Base-by-base conservation (phyloP, 2,888 invertebrate species). In the Caenorhabditis angaria region DNA sequence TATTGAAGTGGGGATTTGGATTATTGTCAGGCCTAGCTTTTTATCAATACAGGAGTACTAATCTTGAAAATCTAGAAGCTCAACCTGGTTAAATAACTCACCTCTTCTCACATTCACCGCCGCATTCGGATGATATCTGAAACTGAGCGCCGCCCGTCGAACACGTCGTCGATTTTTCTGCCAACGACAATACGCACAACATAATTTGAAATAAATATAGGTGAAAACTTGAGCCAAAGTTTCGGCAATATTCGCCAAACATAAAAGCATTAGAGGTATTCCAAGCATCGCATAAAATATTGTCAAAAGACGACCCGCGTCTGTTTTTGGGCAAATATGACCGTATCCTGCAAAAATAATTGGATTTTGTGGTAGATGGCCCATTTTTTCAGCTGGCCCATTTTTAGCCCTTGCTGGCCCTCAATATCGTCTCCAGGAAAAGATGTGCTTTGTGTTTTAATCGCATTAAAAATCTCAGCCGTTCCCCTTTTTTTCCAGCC, bases 281-380 rank as follows among this genome's bases (percentile, higher is more conserved):
- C 90, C 90, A 76, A 97, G 92, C 73, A 94, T 92, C 29, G 97
- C 94, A 88, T 99, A 99, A 28, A 94, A 90, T 77, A 99, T 95
- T 0, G 96, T 95, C 57, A 95, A 91, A 0, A 93, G 92, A 75
- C 93, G 91, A 10, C 97, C 97, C 14, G 92, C 91, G 22, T 83
- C 91, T 14, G 97, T 97, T 81, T 92, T 93, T 0, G 97, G 97
- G 57, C 93, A 92, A 83, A 97, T 94, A 88, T 97, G 95, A 71
- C 97, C 97, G 90, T 97, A 97, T 85, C 97, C 97, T 97, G 90
- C 51, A 90, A 68, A 20, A 54, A 28, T 24, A n/a, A 28, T 32
- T 32, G 32, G n/a, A n/a, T n/a, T 32, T 32, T 32, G 12, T 5
- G 32, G 32, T 8, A 32, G 12, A 32, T 8, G 5, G 5, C 32